These are phyloP conservation scores for Siniperca undulata DNA, from an alignment of 2,797 vertebrate genomes.

Conservation along the genomic window DNA sequence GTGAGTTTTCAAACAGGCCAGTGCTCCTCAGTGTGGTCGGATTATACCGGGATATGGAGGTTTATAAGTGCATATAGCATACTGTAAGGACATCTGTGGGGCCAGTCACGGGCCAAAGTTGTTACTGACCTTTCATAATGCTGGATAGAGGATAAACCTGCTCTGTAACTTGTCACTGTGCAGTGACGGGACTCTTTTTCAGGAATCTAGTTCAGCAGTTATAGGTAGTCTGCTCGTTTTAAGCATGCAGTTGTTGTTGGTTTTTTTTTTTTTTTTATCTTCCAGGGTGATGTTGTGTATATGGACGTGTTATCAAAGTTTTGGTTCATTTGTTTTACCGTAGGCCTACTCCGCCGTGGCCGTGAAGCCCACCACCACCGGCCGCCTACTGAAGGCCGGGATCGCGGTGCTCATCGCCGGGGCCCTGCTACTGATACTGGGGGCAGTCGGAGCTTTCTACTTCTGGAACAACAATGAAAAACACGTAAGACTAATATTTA, in stretches of 20 bases:
- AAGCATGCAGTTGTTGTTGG: background rate
- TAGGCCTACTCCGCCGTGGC: conserved; percentile 89
- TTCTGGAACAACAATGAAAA: conserved; percentile 93
- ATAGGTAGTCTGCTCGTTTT: background rate
- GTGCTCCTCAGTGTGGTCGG: background rate
- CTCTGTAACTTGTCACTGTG: background rate
- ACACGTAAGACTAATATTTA: conserved; percentile 84
- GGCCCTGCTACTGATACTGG: conserved; percentile 89
- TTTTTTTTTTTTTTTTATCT: no score
- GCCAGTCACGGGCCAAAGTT: background rate
- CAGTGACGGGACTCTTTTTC: no score
- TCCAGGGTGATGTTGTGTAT: background rate
- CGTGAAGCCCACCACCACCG: conserved; percentile 84
- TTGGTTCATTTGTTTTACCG: conserved; percentile 7
- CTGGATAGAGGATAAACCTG: background rate
- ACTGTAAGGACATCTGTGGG: no score
- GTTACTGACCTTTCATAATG: background rate
- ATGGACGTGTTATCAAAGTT: no score
- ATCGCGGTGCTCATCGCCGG: conserved; percentile 89
- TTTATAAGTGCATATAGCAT: background rate
- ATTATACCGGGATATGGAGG: background rate
- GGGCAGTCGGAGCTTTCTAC: conserved; percentile 92
- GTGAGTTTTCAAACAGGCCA: conserved; percentile 82
- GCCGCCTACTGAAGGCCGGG: conserved; percentile 90
- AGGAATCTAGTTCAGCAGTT: background rate